Evolutionary conservation across 2,888 invertebrate genomes (phyloP).

Genomic region (Noctua janthina): DNA sequence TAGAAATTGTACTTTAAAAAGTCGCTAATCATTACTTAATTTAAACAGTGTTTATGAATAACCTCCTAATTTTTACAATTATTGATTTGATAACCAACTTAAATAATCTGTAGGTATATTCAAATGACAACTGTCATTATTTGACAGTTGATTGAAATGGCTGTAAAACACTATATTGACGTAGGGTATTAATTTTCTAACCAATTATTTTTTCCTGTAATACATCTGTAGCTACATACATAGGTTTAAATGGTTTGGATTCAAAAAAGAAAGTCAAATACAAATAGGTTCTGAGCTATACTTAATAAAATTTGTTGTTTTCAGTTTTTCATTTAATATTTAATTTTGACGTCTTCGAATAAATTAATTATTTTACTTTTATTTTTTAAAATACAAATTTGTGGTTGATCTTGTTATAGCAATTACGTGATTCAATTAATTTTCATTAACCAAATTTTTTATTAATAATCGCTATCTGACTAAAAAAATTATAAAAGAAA

Average conservation of each 20-base stretch:
- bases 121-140: too few species aligned
- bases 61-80: too few species aligned
- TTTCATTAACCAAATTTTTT: neutral
- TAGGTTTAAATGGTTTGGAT: neutral
- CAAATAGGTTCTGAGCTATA: neutral
- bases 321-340: neutral
- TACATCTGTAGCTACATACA: neutral
- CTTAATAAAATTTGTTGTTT: neutral
- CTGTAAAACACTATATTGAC: too few species aligned
- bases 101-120: too few species aligned
- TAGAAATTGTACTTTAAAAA: too few species aligned
- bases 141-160: neutral
- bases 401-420: neutral
- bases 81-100: too few species aligned
- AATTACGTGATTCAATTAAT: constrained; percentile 17
- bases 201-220: neutral
- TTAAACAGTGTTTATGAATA: too few species aligned
- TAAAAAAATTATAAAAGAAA: neutral
- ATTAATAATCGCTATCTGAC: neutral
- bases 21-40: too few species aligned
- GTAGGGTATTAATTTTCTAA: neutral
- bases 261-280: neutral
- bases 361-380: neutral
- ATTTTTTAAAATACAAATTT: neutral
- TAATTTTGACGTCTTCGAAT: neutral